Evolutionary conservation across 2,797 vertebrate genomes (phyloP), one percentile per base, ranked within the genome.

Genomic region (Scarus forsteni): DNA sequence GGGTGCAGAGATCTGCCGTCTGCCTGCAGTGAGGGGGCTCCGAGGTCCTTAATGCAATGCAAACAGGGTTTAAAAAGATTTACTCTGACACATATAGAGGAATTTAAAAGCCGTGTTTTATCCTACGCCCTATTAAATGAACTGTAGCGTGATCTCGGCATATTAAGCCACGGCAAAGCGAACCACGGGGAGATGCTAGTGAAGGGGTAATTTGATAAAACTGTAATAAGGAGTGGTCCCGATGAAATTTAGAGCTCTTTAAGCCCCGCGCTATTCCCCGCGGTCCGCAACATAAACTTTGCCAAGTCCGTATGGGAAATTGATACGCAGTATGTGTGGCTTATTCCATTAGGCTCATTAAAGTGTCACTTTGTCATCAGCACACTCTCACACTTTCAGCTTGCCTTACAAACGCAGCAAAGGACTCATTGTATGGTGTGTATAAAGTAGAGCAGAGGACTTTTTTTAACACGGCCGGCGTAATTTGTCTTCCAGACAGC

Each of bases 51-150:
- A 92, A 91, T 88, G 91, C 86, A 89, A 89, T 7, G 73, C 90
- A 94, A 93, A 94, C 90, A 90, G 70, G 75, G 73, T 43, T 88
- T 93, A 81, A 85, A 91, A 81, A 85, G 92, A 92, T 92, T 94
- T 89, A 92, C 87, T 85, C 65, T 66, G 88, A 92, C 92, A 93
- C 86, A 83, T 90, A 89, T 34, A 50, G 68, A 55, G 62, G 80
- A 85, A 77, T 88, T 91, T 81, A 90, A 92, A 90, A 87, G 75
- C 78, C 79, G 75, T 88, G 89, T 91, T 93, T 92, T 84, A 90
- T 83, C 79, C 40, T 49, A 54, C 38, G 64, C 54, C 63, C 73
- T 75, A 73, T 90, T 86, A 87, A 87, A 83, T 70, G 40, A 84
- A 90, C 90, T 71, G 78, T 73, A 69, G 84, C 77, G 35, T 67